Conservation (phyloP, 2,797 vertebrate species). For the Chelonia mydas region DNA sequence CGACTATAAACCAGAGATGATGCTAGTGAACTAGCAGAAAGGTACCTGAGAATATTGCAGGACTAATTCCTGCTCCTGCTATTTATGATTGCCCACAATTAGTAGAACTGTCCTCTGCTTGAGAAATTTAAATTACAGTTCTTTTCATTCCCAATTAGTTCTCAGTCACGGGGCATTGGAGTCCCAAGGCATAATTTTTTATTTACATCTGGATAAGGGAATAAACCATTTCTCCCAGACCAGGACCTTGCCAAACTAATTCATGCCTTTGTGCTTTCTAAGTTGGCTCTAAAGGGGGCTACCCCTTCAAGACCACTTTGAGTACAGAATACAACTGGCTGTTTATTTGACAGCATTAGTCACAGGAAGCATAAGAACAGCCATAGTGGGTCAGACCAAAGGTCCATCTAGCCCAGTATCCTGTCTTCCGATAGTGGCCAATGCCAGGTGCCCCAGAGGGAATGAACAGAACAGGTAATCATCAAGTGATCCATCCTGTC, state of each 20-base stretch:
- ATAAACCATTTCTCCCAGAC: neutral
- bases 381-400: too few species aligned
- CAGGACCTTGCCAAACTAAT: neutral
- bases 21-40: neutral
- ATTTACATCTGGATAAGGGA: neutral
- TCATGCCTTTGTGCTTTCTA: neutral
- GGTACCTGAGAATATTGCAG: neutral
- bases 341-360: too few species aligned
- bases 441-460: too few species aligned
- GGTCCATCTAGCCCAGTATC: too few species aligned
- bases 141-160: neutral
- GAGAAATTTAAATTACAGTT: neutral
- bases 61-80: neutral
- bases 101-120: neutral
- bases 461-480: too few species aligned
- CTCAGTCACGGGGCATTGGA: neutral
- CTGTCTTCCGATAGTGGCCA: too few species aligned
- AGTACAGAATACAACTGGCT: neutral
- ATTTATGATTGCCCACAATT: neutral
- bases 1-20: neutral
- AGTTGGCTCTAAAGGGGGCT: rapidly evolving
- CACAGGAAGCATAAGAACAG: too few species aligned
- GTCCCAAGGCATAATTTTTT: neutral
- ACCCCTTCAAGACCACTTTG: constrained; percentile 2
- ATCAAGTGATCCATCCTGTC: too few species aligned